Conservation (phyloP, 2,888 invertebrate species). For the Dastarcus helophoroides region DNA sequence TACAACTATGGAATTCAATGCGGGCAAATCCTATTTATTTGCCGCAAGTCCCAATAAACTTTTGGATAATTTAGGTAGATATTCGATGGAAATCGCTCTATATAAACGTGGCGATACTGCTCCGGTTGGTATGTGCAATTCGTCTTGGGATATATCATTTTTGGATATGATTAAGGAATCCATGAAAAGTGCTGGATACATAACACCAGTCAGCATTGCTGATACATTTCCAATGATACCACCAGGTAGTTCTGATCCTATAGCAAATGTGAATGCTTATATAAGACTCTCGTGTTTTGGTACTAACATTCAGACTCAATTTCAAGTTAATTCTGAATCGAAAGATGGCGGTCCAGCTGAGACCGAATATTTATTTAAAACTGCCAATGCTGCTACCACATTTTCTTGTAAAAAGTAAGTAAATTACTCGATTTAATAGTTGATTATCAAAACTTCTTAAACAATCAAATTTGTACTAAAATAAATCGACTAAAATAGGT, state of each 20-base stretch:
- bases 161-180: slow-evolving; percentile 39
- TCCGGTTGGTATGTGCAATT: slow-evolving; percentile 35
- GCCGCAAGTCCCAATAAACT: slow-evolving; percentile 40
- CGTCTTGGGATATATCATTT: slow-evolving; percentile 42
- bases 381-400: slow-evolving; percentile 22
- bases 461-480: too few relatives aligned
- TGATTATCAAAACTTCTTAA: neutral
- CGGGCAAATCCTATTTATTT: slow-evolving; percentile 44
- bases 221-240: slow-evolving; percentile 35
- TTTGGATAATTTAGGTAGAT: slow-evolving; percentile 36
- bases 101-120: slow-evolving; percentile 39
- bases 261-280: slow-evolving; percentile 41
- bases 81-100: slow-evolving; percentile 42
- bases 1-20: slow-evolving; percentile 32
- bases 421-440: neutral
- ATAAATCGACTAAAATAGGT: too few relatives aligned
- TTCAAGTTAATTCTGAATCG: slow-evolving; percentile 17
- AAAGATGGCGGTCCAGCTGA: slow-evolving; percentile 10
- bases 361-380: slow-evolving; percentile 25
- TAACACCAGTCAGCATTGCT: slow-evolving; percentile 31
- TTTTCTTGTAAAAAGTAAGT: slow-evolving; percentile 27
- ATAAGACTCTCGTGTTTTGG: slow-evolving; percentile 43
- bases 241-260: slow-evolving; percentile 33
- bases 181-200: slow-evolving; percentile 22
- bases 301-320: slow-evolving; percentile 26